phyloP scores from a whole-genome alignment of 1,140 invertebrate species.

The Stratiolaelaps scimitus region DNA sequence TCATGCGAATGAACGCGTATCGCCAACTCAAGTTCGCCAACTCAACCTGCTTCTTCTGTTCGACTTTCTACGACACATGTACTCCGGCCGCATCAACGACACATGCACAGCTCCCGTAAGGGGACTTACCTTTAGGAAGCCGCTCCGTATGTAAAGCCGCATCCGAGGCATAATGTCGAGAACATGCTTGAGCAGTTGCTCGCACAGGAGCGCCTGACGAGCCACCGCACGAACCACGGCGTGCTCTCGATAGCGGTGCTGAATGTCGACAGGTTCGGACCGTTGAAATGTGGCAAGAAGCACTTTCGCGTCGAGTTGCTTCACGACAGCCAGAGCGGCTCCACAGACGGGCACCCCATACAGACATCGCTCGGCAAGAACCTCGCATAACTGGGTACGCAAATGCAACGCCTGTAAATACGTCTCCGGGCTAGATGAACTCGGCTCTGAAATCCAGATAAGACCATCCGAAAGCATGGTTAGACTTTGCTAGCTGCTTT shows the following conservation, averaged over 20 bases:
- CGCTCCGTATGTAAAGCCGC: constrained; percentile 6
- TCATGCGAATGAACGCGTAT: not conserved
- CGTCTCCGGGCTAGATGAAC: not conserved
- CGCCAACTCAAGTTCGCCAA: too few relatives aligned
- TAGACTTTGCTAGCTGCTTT: too few relatives aligned
- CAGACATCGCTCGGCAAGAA: constrained; percentile 1
- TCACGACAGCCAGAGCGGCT: not conserved
- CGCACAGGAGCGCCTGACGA: not conserved
- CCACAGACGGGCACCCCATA: constrained; percentile 1
- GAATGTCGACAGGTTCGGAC: not conserved
- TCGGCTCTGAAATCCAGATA: constrained; percentile 5
- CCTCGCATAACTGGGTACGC: constrained; percentile 2
- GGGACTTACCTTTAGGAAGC: constrained; percentile 2
- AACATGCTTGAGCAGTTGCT: not conserved
- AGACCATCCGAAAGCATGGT: too few relatives aligned
- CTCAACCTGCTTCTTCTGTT: too few relatives aligned
- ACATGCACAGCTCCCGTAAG: too few relatives aligned
- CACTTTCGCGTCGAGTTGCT: not conserved
- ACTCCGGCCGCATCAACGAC: not conserved
- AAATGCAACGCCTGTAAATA: constrained; percentile 7
- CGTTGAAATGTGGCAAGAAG: not conserved
- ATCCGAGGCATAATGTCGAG: not conserved
- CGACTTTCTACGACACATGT: too few relatives aligned
- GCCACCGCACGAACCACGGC: not conserved
- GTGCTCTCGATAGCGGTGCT: constrained; percentile 10